Conservation (phyloP, 2,888 invertebrate genomes). For the Callinectes sapidus region DNA sequence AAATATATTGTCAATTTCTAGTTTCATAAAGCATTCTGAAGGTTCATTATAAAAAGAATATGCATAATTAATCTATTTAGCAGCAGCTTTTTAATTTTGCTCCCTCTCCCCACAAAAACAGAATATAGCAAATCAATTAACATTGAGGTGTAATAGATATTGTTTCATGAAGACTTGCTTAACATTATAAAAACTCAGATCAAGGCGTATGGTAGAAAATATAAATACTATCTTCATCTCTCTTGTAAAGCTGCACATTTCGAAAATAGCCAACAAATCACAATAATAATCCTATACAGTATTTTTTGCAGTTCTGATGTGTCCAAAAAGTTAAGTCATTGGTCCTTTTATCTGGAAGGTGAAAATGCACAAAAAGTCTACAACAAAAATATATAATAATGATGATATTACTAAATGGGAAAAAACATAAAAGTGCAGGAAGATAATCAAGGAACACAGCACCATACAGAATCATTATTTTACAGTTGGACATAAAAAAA, state of each 20-base stretch:
- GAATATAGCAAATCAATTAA: neutral
- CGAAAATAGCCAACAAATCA: conserved; percentile 24
- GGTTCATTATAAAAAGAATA: conserved; percentile 11
- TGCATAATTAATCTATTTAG: neutral
- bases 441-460: conserved; percentile 46
- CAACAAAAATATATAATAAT: conserved; percentile 40
- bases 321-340: conserved; percentile 41
- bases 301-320: neutral
- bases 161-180: conserved; percentile 60
- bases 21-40: neutral
- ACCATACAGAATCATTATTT: conserved; percentile 39
- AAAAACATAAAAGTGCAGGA: neutral
- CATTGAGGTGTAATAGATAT: neutral
- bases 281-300: conserved; percentile 26
- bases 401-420: conserved; percentile 14
- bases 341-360: conserved; percentile 46
- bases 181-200: conserved; percentile 40
- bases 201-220: conserved; percentile 30
- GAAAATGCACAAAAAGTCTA: conserved; percentile 43
- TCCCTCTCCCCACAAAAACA: neutral
- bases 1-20: neutral
- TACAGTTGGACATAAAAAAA: conserved; percentile 13
- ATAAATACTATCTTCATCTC: conserved; percentile 26
- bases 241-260: conserved; percentile 29
- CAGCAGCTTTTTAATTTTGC: neutral